Base-by-base conservation (phyloP, 2,113 vertebrate species). In the Platanista minor region DNA sequence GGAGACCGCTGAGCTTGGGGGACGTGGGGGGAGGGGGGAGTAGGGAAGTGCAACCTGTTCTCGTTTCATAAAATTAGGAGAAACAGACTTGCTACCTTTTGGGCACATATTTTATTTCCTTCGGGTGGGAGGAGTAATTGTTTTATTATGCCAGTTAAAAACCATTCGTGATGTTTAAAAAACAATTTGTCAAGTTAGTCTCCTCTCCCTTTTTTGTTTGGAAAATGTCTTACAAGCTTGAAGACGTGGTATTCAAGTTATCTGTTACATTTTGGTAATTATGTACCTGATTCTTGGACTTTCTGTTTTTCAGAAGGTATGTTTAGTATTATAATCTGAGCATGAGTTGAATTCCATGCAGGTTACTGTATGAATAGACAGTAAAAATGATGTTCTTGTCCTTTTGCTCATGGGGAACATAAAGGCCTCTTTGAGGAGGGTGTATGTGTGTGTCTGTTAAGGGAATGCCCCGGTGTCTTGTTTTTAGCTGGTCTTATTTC, bases 31-130 rank as follows among this genome's bases (percentile, higher is more conserved):
- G 36, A 33, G 67, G 54, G 12, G 36, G 46, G 54, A 84, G 83
- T 84, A 25, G 95, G 97, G 97, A 97, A 97, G 96, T 97, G 97
- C 96, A 97, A 95, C 97, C 96, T 96, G 96, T 89, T 96, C 96
- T 90, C 36, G 1, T 83, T 54, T 61, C 72, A 11, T 10, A 46
- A 77, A 93, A 91, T 90, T 80, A 33, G 96, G 82, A 84, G 91
- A 85, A 82, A 31, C 80, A 29, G 87, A 90, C 96, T 75, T 64
- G 90, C 46, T 82, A 41, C 64, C 82, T 88, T 91, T 71, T 25
- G 77, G 95, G 85, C 91, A 43, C 72, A 29, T 59, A 54, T 49
- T 97, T 96, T 77, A n/a, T 93, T 87, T 95, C 91, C 87, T 86
- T 39, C 67, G 62, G 41, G 39, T 90, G 96, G 95, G 95, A 95